Evolutionary conservation across 1,140 invertebrate species (phyloP).

Genomic region (Chymomyza costata): DNA sequence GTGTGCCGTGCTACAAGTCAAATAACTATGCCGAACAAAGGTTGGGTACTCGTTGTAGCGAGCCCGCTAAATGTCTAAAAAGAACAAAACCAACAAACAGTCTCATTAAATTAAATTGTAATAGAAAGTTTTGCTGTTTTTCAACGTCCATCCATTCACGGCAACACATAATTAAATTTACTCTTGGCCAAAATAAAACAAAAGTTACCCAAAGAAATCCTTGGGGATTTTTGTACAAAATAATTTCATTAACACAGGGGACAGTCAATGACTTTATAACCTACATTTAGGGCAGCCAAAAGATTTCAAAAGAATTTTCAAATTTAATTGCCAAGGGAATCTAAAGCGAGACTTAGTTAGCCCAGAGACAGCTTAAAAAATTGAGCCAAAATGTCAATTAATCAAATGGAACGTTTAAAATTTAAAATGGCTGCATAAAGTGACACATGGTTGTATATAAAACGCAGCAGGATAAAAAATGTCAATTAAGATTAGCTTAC

Average conservation of each 20-base stretch:
- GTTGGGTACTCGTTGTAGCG: too few species aligned
- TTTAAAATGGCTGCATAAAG: slow-evolving; percentile 13
- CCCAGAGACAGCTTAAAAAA: slow-evolving; percentile 14
- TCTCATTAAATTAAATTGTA: too few species aligned
- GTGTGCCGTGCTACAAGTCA: slow-evolving; percentile 21
- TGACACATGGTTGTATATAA: slow-evolving; percentile 9
- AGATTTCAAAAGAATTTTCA: too few species aligned
- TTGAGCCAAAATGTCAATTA: slow-evolving; percentile 44
- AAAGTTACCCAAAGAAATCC: too few species aligned
- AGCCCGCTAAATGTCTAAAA: neutral
- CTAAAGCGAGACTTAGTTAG: slow-evolving; percentile 5
- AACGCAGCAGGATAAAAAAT: slow-evolving; percentile 18
- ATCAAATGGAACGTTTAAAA: slow-evolving; percentile 44
- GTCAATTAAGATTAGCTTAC: slow-evolving; percentile 52
- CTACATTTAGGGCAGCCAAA: too few species aligned
- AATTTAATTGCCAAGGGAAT: slow-evolving; percentile 29
- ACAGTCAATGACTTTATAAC: too few species aligned
- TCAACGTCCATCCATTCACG: slow-evolving; percentile 4
- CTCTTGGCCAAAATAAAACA: too few species aligned
- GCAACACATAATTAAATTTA: slow-evolving; percentile 22
- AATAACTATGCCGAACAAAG: slow-evolving; percentile 32
- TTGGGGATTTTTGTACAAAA: too few species aligned
- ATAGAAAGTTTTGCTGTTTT: too few species aligned
- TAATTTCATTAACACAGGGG: too few species aligned
- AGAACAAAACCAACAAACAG: neutral